Conservation (phyloP, 2,888 invertebrate genomes). For the Odontomyia ornata region DNA sequence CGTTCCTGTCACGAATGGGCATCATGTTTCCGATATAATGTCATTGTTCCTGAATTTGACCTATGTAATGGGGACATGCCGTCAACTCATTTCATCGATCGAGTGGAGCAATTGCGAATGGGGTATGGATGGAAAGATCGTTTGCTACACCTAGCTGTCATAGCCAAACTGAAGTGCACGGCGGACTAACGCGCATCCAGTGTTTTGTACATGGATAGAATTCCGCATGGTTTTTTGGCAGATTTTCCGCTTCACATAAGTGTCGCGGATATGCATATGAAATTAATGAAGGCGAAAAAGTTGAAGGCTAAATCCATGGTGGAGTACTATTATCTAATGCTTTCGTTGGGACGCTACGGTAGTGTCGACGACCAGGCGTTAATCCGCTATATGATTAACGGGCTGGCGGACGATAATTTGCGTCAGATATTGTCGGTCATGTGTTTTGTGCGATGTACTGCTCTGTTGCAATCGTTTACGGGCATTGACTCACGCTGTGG, state of each 20-base stretch:
- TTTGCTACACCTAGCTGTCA: too few relatives aligned
- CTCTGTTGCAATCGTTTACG: neutral
- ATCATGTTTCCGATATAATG: neutral
- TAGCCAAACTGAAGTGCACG: neutral
- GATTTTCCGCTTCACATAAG: too few relatives aligned
- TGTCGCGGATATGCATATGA: neutral
- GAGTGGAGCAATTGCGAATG: too few relatives aligned
- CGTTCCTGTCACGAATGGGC: too few relatives aligned
- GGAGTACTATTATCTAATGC: neutral
- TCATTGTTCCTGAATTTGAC: neutral
- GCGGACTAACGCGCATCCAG: neutral
- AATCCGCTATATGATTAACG: neutral
- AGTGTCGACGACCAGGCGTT: conserved; percentile 1
- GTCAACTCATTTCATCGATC: neutral
- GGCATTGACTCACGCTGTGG: neutral
- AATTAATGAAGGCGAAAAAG: neutral
- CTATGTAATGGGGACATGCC: neutral
- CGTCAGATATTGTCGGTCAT: too few relatives aligned
- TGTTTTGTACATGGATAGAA: too few relatives aligned
- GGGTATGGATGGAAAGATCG: too few relatives aligned
- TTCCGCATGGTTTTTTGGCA: too few relatives aligned
- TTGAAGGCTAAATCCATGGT: too few relatives aligned
- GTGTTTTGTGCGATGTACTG: neutral
- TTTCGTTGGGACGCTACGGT: neutral
- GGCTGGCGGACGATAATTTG: neutral